phyloP scores from a whole-genome alignment of 2,888 invertebrate genomes.

The Hypolimnas misippus region DNA sequence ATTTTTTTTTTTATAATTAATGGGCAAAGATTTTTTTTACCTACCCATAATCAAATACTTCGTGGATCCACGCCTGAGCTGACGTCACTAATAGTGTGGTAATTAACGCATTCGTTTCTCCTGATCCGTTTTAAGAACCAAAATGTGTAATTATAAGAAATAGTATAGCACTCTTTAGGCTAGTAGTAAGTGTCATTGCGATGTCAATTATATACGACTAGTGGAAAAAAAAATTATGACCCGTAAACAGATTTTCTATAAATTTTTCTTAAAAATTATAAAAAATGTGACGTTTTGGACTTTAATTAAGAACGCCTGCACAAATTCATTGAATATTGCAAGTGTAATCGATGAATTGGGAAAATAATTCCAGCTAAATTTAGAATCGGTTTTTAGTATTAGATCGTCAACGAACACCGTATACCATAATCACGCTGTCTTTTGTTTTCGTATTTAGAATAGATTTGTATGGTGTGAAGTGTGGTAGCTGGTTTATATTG shows the following conservation, averaged over 20 bases:
- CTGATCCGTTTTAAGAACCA: constrained; percentile 64
- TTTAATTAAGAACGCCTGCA: constrained; percentile 26
- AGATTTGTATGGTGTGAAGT: constrained; percentile 69
- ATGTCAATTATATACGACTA: constrained; percentile 84
- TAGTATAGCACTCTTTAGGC: constrained; percentile 79
- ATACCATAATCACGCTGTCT: constrained; percentile 54
- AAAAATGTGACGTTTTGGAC: constrained; percentile 35
- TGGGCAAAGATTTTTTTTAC: no score
- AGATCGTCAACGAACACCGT: constrained; percentile 48
- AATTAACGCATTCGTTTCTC: constrained; percentile 22
- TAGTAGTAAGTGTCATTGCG: constrained; percentile 82
- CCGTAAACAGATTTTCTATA: constrained; percentile 74
- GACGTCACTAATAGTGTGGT: constrained; percentile 2
- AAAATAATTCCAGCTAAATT: constrained; percentile 41
- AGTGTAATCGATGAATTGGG: constrained; percentile 6
- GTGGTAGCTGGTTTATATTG: constrained; percentile 56
- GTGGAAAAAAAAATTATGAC: constrained; percentile 64
- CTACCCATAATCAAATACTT: no score
- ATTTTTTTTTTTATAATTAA: no score
- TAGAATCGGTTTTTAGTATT: constrained; percentile 51
- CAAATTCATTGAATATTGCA: constrained; percentile 23
- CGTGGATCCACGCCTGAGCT: no score
- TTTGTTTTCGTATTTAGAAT: constrained; percentile 60
- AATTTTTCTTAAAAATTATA: constrained; percentile 43
- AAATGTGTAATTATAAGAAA: constrained; percentile 72